A percentile compares a stretch with the other conserved stretches of the same genome.
Evolutionary conservation across 2,797 vertebrate species (phyloP).

Genomic region (Aldrovandia affinis): DNA sequence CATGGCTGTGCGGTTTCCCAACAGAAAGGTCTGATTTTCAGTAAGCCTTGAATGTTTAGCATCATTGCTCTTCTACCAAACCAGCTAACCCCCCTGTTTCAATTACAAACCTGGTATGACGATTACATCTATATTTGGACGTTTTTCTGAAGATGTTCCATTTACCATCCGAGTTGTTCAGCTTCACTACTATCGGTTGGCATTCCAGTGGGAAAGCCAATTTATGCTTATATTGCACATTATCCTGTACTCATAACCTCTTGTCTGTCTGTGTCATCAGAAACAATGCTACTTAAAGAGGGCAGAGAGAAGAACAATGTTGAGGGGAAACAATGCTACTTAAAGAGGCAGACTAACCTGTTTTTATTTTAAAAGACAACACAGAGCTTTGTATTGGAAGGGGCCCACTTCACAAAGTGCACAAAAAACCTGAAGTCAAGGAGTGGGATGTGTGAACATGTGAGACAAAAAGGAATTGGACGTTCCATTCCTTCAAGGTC

Average conservation of each 20-base stretch:
- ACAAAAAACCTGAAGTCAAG: neutral
- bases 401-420: neutral
- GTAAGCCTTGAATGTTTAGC: neutral
- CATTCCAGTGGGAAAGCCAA: neutral
- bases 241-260: neutral
- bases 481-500: neutral
- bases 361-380: slow-evolving; percentile 3
- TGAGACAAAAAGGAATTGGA: neutral
- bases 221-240: neutral
- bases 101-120: neutral
- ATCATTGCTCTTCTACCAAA: neutral
- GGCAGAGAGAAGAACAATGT: too few relatives aligned
- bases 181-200: neutral
- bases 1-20: neutral
- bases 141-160: neutral
- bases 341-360: neutral
- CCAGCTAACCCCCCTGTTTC: neutral
- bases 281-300: too few relatives aligned
- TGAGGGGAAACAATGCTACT: neutral
- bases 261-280: neutral
- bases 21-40: neutral
- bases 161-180: neutral
- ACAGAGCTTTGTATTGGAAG: neutral
- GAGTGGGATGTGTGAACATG: neutral
- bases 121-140: neutral